A percentile compares a stretch with the other conserved stretches of the same genome.
These are phyloP conservation scores for Tachycineta bicolor DNA, from an alignment of 2,113 vertebrate genomes.

Conservation along the genomic window DNA sequence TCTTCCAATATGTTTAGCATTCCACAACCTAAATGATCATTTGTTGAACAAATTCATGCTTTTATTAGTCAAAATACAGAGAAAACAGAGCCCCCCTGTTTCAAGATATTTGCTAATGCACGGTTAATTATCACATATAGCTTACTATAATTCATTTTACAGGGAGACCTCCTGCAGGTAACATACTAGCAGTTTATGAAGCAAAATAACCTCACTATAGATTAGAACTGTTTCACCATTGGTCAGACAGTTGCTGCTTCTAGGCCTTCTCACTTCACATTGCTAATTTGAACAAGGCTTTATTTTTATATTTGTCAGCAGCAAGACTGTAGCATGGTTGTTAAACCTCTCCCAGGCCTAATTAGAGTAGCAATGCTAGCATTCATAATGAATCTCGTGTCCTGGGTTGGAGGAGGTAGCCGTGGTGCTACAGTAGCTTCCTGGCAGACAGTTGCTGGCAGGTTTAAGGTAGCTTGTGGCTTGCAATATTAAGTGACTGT, in stretches of 20 bases:
- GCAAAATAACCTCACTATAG: conserved; percentile 88
- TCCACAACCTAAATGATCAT: conserved; percentile 86
- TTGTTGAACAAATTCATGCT: conserved; percentile 89
- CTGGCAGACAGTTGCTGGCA: conserved; percentile 85
- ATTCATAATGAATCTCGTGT: conserved; percentile 88
- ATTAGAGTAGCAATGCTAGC: conserved; percentile 89
- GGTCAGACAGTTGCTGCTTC: conserved; percentile 85
- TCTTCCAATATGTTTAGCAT: conserved; percentile 83
- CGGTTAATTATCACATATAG: conserved; percentile 89
- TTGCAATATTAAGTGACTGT: conserved; percentile 86
- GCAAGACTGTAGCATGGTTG: conserved; percentile 90
- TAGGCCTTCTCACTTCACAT: conserved; percentile 85
- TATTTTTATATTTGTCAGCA: conserved; percentile 92
- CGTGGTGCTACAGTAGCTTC: conserved; percentile 79
- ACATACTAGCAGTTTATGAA: conserved; percentile 86
- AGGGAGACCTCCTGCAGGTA: conserved; percentile 84
- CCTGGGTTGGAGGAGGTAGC: conserved; percentile 79
- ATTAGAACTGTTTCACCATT: conserved; percentile 81
- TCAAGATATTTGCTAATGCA: conserved; percentile 87
- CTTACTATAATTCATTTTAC: conserved; percentile 89
- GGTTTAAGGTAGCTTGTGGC: conserved; percentile 83
- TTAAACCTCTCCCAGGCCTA: conserved; percentile 91
- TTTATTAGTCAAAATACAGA: conserved; percentile 86
- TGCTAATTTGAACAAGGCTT: conserved; percentile 94
- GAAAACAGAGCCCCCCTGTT: conserved; percentile 85